These are phyloP conservation scores for Takifugu bimaculatus DNA, from an alignment of 2,113 vertebrate genomes.

Conservation along the genomic window DNA sequence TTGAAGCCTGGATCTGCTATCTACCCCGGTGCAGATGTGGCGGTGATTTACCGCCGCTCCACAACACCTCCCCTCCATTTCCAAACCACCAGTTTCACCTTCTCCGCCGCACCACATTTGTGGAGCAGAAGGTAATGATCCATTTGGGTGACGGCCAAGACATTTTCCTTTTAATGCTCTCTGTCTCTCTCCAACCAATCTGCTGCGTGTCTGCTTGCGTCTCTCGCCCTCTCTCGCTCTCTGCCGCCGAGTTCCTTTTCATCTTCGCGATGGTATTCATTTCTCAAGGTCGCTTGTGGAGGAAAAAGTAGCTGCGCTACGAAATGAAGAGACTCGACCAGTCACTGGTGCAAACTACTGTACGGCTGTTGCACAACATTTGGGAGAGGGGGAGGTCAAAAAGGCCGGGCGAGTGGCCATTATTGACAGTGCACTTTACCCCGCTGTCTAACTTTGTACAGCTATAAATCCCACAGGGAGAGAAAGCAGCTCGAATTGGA, in stretches of 20 bases:
- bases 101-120: constrained; percentile 62
- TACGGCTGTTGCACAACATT: constrained; percentile 28
- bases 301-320: constrained; percentile 41
- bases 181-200: constrained; percentile 33
- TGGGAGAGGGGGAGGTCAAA: constrained; percentile 37
- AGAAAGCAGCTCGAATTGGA: constrained; percentile 6
- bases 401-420: constrained; percentile 42
- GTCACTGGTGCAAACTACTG: constrained; percentile 30
- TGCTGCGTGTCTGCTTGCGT: constrained; percentile 15
- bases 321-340: constrained; percentile 23
- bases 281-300: constrained; percentile 44
- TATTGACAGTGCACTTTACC: constrained; percentile 42
- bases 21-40: constrained; percentile 56
- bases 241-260: constrained; percentile 13
- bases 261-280: constrained; percentile 40
- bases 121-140: constrained; percentile 72
- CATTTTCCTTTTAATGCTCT: constrained; percentile 44
- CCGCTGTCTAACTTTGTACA: constrained; percentile 44
- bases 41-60: constrained; percentile 69
- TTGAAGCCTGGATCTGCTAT: constrained; percentile 58
- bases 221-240: constrained; percentile 12
- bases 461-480: constrained; percentile 32
- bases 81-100: constrained; percentile 71
- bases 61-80: constrained; percentile 54
- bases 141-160: constrained; percentile 62